Conservation (phyloP, 2,113 vertebrate genomes). For the Tragulus kanchil region DNA sequence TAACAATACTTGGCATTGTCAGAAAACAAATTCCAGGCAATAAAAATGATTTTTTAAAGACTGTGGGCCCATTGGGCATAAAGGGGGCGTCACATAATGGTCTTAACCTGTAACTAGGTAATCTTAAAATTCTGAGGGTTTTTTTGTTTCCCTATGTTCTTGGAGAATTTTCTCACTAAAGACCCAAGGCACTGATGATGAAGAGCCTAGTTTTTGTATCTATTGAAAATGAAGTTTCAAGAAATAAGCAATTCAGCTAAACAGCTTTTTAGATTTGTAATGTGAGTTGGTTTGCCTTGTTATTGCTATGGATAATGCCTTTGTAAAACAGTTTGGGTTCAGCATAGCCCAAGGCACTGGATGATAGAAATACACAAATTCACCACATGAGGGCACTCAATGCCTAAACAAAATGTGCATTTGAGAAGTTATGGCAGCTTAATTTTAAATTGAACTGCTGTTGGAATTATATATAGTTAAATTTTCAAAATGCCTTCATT, state of each 20-base stretch:
- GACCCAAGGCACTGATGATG: neutral
- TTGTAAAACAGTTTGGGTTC: neutral
- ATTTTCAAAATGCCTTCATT: conserved; percentile 39
- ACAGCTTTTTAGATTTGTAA: neutral
- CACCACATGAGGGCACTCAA: conserved; percentile 84
- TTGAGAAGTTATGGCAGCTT: neutral
- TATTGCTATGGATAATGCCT: neutral
- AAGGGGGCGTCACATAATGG: neutral
- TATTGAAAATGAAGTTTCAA: neutral
- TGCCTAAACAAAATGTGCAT: neutral
- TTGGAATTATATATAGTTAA: neutral
- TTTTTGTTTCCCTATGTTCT: neutral
- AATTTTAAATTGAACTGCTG: neutral
- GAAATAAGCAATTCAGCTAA: neutral
- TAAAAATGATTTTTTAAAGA: conserved; percentile 23
- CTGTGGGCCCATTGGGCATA: neutral
- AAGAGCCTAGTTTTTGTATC: neutral
- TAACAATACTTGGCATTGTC: neutral
- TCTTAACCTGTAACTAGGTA: neutral
- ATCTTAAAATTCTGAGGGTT: neutral
- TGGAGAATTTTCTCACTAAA: neutral
- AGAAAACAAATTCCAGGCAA: neutral
- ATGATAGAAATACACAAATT: too few relatives aligned
- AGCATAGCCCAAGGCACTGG: too few relatives aligned
- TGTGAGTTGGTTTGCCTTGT: neutral